phyloP scores from a whole-genome alignment of 2,797 vertebrate species.

The Tiaroga cobitis region DNA sequence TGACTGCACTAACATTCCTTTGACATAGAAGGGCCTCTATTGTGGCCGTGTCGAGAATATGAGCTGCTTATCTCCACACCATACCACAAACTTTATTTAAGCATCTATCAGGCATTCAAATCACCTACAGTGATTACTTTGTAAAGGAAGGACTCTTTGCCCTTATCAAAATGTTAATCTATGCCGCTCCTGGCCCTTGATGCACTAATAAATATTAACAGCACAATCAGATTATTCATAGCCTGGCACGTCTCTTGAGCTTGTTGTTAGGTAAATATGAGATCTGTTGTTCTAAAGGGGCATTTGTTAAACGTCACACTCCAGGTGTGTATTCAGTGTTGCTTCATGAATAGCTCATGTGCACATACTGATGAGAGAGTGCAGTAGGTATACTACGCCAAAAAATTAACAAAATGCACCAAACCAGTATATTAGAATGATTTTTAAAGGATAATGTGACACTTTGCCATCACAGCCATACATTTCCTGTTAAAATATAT shows the following conservation, averaged over 20 bases:
- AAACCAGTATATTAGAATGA: not conserved
- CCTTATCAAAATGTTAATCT: constrained; percentile 46
- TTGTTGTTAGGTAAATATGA: constrained; percentile 38
- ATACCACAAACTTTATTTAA: constrained; percentile 12
- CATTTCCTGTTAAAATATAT: not conserved
- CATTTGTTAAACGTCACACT: constrained; percentile 37
- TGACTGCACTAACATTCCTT: not conserved
- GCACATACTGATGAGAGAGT: not conserved
- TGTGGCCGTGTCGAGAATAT: not conserved
- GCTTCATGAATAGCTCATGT: constrained; percentile 33
- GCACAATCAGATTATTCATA: constrained; percentile 33
- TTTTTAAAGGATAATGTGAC: not conserved
- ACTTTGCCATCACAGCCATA: not conserved
- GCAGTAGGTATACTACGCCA: not conserved
- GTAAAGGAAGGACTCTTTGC: constrained; percentile 32
- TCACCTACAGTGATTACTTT: constrained; percentile 30
- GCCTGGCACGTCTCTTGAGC: constrained; percentile 15
- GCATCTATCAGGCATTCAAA: constrained; percentile 10
- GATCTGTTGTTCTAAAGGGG: constrained; percentile 34
- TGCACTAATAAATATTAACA: constrained; percentile 39
- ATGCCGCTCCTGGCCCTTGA: constrained; percentile 31
- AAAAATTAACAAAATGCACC: not conserved
- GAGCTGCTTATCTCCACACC: too few species aligned
- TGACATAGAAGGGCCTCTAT: not conserved
- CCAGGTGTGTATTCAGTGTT: constrained; percentile 35